phyloP scores from a whole-genome alignment of 2,888 invertebrate genomes.

The Eilema caniola region DNA sequence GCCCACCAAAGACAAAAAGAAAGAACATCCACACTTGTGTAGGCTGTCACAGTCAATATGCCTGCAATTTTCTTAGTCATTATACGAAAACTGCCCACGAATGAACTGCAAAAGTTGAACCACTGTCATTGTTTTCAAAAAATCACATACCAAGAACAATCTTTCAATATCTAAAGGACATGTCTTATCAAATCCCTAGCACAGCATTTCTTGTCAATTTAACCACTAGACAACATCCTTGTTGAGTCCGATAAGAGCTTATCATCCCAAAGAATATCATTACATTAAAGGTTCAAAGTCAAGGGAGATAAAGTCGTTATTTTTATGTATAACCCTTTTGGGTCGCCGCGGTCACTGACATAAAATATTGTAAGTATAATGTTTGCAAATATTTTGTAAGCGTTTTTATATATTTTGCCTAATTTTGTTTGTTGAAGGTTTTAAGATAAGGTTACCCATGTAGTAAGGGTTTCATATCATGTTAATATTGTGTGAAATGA shows the following conservation, averaged over 20 bases:
- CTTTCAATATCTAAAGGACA: neutral
- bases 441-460: neutral
- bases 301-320: slow-evolving; percentile 36
- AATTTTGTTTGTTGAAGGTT: slow-evolving; percentile 26
- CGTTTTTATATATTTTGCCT: slow-evolving; percentile 11
- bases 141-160: neutral
- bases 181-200: neutral
- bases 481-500: neutral
- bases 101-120: no score
- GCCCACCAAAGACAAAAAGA: no score
- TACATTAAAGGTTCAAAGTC: slow-evolving; percentile 42
- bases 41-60: no score
- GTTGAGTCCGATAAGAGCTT: slow-evolving; percentile 10
- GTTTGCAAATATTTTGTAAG: slow-evolving; percentile 18
- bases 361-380: slow-evolving; percentile 31
- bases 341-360: neutral
- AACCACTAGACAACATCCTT: slow-evolving; percentile 6
- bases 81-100: no score
- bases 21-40: no score
- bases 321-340: slow-evolving; percentile 41
- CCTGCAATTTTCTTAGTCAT: no score
- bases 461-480: neutral
- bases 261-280: slow-evolving; percentile 34
- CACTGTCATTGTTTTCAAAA: no score
- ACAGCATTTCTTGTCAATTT: slow-evolving; percentile 6